phyloP scores from a whole-genome alignment of 64 coral and sea anemone genomes.

The Orbicella faveolata region DNA sequence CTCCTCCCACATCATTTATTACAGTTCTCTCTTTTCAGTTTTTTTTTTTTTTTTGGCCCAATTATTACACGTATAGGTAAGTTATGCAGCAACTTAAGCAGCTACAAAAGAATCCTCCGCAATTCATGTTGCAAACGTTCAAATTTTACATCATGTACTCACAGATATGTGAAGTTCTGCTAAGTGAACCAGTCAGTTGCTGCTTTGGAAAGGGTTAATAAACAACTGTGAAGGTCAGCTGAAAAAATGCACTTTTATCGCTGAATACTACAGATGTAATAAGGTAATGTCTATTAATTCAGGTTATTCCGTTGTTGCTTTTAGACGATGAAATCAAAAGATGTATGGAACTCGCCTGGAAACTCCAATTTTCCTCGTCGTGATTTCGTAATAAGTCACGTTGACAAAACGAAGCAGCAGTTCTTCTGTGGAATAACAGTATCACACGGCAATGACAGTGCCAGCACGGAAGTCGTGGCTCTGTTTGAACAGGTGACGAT shows the following conservation, averaged over 20 bases:
- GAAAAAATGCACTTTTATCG: neutral
- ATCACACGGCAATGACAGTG: neutral
- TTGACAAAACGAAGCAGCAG: neutral
- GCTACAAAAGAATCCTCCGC: no score
- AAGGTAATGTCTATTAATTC: neutral
- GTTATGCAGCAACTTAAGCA: no score
- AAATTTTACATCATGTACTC: no score
- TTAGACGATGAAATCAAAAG: neutral
- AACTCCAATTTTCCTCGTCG: neutral
- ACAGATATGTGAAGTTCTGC: no score
- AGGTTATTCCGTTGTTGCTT: neutral
- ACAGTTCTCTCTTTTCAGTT: no score
- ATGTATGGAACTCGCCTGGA: slow-evolving; percentile 1
- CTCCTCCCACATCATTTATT: no score
- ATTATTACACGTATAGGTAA: no score
- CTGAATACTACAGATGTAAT: neutral
- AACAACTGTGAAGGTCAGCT: neutral
- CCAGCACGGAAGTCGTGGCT: neutral
- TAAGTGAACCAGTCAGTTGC: no score
- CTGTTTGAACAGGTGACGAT: neutral
- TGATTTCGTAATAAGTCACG: neutral
- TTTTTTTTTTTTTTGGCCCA: no score
- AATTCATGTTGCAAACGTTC: no score
- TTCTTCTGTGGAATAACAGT: slow-evolving; percentile 13
- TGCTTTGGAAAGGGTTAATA: no score